Conservation (phyloP, 2,113 vertebrate genomes). For the Poeciliopsis occidentalis region DNA sequence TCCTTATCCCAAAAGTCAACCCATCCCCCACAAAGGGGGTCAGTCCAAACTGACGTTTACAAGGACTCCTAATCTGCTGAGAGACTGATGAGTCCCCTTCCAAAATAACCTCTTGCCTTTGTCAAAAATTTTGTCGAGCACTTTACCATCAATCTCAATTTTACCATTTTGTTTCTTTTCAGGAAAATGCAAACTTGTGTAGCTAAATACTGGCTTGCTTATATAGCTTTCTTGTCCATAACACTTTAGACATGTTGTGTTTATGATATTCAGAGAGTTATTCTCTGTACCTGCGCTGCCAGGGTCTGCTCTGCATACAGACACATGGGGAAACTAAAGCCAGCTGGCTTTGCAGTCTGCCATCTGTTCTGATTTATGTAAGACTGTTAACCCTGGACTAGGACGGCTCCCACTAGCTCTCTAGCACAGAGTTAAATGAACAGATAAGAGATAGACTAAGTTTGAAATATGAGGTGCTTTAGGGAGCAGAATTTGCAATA, state of each 20-base stretch:
- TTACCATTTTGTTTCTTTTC: neutral
- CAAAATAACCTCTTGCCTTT: constrained; percentile 20
- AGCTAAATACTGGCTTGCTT: constrained; percentile 15
- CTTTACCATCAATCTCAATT: constrained; percentile 1
- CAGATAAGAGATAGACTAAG: constrained; percentile 9
- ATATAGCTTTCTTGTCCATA: constrained; percentile 48
- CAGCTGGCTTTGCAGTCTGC: constrained; percentile 80
- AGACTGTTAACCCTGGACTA: constrained; percentile 71
- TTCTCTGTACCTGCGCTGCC: constrained; percentile 74
- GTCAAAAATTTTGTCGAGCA: constrained; percentile 19
- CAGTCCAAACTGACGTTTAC: constrained; percentile 71
- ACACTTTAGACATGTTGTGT: constrained; percentile 53
- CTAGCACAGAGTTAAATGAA: constrained; percentile 49
- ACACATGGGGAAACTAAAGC: constrained; percentile 75
- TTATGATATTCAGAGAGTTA: constrained; percentile 72
- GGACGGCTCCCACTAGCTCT: constrained; percentile 57
- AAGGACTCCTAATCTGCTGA: constrained; percentile 66
- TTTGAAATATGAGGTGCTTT: neutral
- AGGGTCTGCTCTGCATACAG: constrained; percentile 59
- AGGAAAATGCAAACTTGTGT: constrained; percentile 37
- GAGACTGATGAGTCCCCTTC: constrained; percentile 67
- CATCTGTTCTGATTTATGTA: constrained; percentile 81
- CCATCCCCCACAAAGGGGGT: constrained; percentile 60
- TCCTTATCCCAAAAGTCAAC: constrained; percentile 53
- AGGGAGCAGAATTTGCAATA: neutral